These are phyloP conservation scores for Aplysina aerophoba DNA, from an alignment of 37 sponge, comb jelly and placozoan species.

Conservation along the genomic window DNA sequence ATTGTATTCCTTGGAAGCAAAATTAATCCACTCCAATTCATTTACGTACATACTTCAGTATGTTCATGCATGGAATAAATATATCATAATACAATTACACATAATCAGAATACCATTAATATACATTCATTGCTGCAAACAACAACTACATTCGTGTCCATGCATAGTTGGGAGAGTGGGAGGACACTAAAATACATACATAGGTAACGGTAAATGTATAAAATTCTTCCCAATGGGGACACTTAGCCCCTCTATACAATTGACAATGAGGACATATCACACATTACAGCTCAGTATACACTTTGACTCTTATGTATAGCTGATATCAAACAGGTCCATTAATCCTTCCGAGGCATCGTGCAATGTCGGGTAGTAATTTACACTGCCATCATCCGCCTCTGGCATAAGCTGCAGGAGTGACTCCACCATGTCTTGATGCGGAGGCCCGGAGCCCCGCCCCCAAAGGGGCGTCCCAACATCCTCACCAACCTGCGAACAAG, in stretches of 20 bases:
- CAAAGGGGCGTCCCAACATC: neutral
- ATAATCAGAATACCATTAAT: too few relatives aligned
- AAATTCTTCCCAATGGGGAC: neutral
- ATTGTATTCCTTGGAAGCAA: too few relatives aligned
- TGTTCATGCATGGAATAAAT: too few relatives aligned
- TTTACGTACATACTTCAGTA: too few relatives aligned
- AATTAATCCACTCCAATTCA: too few relatives aligned
- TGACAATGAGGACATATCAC: neutral
- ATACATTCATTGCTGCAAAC: too few relatives aligned
- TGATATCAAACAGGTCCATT: slow-evolving; percentile 73
- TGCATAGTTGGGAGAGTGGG: neutral
- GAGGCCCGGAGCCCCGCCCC: neutral
- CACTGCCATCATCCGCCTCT: neutral
- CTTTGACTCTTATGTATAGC: neutral
- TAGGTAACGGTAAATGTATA: too few relatives aligned
- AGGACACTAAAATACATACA: neutral
- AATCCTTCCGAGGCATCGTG: slow-evolving; percentile 67
- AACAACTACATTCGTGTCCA: too few relatives aligned
- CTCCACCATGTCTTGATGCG: slow-evolving; percentile 26
- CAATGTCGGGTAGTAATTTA: neutral
- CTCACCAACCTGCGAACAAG: neutral
- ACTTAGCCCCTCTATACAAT: neutral
- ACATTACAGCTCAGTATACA: neutral
- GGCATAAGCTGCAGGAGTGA: slow-evolving; percentile 31
- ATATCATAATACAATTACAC: too few relatives aligned